Evolutionary conservation across 2,113 vertebrate genomes (phyloP).

Genomic region (Fulica atra): DNA sequence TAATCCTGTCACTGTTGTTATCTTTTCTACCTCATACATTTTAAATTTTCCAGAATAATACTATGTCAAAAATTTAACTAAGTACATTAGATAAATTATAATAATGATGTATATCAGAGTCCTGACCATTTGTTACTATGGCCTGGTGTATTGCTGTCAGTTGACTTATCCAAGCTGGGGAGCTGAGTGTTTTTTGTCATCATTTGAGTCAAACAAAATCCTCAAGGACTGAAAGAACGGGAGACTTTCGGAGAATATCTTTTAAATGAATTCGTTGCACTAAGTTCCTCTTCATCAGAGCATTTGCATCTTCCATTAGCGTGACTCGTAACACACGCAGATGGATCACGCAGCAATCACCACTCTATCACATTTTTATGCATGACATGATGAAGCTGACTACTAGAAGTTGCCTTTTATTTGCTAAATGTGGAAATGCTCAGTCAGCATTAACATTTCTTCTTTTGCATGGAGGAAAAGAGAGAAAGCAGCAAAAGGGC

Average conservation of each 20-base stretch:
- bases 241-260: background rate
- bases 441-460: conserved; percentile 6
- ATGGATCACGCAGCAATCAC: background rate
- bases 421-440: background rate
- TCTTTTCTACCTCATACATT: background rate
- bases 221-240: rapidly evolving
- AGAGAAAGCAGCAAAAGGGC: background rate
- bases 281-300: background rate
- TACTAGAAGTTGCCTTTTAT: background rate
- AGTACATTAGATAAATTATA: background rate
- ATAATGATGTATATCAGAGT: background rate
- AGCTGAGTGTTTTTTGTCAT: background rate
- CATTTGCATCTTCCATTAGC: background rate
- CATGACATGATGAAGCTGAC: background rate
- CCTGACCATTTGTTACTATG: background rate
- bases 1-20: background rate
- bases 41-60: background rate
- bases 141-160: background rate
- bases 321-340: background rate
- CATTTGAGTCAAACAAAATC: background rate
- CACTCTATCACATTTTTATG: background rate
- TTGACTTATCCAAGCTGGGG: background rate
- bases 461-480: background rate
- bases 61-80: background rate
- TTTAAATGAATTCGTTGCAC: background rate